Percentiles rank a stretch among this genome's conserved stretches.
Evolutionary conservation across 2,888 invertebrate genomes (phyloP).

Genomic region (Latheticus oryzae): DNA sequence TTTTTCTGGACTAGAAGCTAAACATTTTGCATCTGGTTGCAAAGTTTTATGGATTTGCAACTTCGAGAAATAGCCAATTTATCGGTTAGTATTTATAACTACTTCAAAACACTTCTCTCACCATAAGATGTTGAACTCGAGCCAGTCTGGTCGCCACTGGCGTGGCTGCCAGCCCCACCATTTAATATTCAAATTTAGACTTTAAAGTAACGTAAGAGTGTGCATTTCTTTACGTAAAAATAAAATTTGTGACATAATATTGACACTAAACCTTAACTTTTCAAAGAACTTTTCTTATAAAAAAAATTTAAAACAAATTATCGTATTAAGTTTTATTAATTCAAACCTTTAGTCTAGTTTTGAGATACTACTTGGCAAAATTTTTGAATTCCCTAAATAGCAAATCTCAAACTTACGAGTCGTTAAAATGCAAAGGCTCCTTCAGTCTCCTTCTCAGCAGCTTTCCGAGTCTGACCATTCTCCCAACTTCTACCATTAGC

Average conservation of each 20-base stretch:
- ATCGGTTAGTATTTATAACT: neutral
- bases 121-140: slow-evolving; percentile 59
- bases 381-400: no score
- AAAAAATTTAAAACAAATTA: no score
- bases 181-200: slow-evolving; percentile 57
- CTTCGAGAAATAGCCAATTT: neutral
- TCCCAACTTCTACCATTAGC: slow-evolving; percentile 76
- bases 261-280: no score
- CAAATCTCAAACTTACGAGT: slow-evolving; percentile 43
- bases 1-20: no score
- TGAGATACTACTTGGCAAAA: no score
- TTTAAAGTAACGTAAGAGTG: slow-evolving; percentile 35
- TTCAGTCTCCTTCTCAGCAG: slow-evolving; percentile 74
- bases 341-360: no score
- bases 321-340: no score
- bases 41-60: no score
- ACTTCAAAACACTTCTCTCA: slow-evolving; percentile 48
- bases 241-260: slow-evolving; percentile 30
- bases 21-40: no score
- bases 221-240: slow-evolving; percentile 25
- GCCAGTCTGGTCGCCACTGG: slow-evolving; percentile 63
- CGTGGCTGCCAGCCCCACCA: slow-evolving; percentile 57
- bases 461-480: slow-evolving; percentile 78
- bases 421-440: slow-evolving; percentile 68
- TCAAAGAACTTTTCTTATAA: no score